phyloP scores from a whole-genome alignment of 2,113 vertebrate species.

The Rhinolophus ferrumequinum region DNA sequence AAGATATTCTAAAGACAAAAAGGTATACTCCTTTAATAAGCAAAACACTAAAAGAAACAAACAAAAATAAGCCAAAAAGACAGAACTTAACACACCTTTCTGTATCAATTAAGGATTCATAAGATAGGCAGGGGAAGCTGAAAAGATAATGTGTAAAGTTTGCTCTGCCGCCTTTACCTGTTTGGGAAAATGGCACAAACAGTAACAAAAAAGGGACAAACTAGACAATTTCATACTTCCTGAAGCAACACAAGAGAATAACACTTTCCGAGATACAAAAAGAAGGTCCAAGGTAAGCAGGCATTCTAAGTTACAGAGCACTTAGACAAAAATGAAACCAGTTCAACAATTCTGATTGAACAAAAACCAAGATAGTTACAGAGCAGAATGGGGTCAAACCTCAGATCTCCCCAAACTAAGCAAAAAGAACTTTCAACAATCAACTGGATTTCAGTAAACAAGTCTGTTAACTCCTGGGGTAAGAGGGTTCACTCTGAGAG shows the following conservation, averaged over 20 bases:
- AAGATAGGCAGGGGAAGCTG: neutral
- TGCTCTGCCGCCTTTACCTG: neutral
- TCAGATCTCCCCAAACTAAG: neutral
- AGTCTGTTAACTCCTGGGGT: neutral
- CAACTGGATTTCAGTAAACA: neutral
- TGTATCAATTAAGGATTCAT: neutral
- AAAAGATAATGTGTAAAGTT: neutral
- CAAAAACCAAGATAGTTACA: neutral
- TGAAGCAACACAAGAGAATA: neutral
- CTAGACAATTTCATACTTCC: neutral
- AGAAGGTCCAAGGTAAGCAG: neutral
- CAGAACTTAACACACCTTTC: neutral
- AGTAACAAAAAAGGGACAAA: neutral
- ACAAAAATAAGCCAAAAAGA: slow-evolving; percentile 24
- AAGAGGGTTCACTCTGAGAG: neutral
- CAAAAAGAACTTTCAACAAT: neutral
- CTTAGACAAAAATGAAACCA: slow-evolving; percentile 25
- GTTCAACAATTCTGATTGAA: neutral
- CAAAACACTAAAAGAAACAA: neutral
- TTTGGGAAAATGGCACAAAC: neutral
- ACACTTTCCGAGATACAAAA: neutral
- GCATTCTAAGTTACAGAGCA: neutral
- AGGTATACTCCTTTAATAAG: neutral
- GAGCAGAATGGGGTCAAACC: neutral
- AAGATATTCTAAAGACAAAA: slow-evolving; percentile 53